These are phyloP conservation scores for Merops nubicus DNA, from an alignment of 2,113 vertebrate genomes.

Conservation along the genomic window DNA sequence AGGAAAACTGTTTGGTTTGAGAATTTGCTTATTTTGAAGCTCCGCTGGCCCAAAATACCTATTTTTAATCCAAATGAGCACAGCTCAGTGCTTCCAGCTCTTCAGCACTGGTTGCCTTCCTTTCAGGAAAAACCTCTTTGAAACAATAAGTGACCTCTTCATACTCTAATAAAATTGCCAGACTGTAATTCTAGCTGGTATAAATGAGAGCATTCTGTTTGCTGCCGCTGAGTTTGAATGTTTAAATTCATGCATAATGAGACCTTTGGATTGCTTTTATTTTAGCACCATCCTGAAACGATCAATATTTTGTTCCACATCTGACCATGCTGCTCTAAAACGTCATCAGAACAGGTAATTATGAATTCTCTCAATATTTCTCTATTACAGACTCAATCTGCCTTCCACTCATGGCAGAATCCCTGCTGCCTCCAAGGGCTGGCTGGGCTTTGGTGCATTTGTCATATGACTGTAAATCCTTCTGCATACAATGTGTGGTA, in stretches of 20 bases:
- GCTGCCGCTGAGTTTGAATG: background rate
- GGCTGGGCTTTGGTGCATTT: background rate
- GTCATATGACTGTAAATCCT: background rate
- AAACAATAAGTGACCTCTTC: conserved; percentile 48
- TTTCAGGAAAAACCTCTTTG: conserved; percentile 62
- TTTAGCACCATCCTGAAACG: background rate
- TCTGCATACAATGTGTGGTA: background rate
- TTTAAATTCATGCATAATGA: background rate
- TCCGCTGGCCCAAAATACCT: conserved; percentile 72
- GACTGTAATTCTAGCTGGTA: background rate
- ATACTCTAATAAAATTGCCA: background rate
- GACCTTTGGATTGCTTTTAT: background rate
- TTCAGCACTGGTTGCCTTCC: conserved; percentile 46
- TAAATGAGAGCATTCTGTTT: background rate
- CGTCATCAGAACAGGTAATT: background rate
- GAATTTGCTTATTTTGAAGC: conserved; percentile 81
- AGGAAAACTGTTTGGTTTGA: conserved; percentile 82
- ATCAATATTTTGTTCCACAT: background rate
- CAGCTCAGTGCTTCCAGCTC: conserved; percentile 51
- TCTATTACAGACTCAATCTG: background rate
- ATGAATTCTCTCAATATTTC: background rate
- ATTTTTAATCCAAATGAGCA: conserved; percentile 72
- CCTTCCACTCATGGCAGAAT: background rate
- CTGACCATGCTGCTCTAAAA: background rate
- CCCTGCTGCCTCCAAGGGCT: background rate